phyloP scores from a whole-genome alignment of 2,797 vertebrate genomes.

The Falco rusticolus region DNA sequence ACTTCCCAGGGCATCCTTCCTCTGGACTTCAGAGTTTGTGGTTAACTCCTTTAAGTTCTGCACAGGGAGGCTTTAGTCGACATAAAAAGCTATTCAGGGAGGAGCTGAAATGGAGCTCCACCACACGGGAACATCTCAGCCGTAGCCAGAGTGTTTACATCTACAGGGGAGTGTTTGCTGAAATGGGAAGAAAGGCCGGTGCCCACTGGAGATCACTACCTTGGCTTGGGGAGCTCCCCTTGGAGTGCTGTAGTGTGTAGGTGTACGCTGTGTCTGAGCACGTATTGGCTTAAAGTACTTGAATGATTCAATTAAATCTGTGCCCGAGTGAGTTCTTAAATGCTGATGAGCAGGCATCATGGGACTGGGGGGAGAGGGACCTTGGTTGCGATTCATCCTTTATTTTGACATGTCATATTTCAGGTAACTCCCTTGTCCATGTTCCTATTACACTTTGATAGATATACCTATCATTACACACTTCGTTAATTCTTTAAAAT shows the following conservation, averaged over 20 bases:
- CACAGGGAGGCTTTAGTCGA: background rate
- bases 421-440: background rate
- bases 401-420: background rate
- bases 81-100: background rate
- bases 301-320: background rate
- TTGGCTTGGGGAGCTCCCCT: background rate
- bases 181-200: background rate
- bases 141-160: background rate
- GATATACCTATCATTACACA: background rate
- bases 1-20: background rate
- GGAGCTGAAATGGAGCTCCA: background rate
- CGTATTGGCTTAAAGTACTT: background rate
- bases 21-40: background rate
- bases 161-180: background rate
- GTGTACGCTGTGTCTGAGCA: background rate
- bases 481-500: background rate
- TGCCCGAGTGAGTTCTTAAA: background rate
- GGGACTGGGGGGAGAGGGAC: no score
- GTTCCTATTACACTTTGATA: background rate
- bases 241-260: fast-evolving
- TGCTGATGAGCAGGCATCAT: background rate
- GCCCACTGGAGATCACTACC: constrained; percentile 44
- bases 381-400: background rate
- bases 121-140: background rate
- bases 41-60: background rate